Evolutionary conservation across 2,797 vertebrate species (phyloP).

Genomic region (Champsocephalus gunnari): DNA sequence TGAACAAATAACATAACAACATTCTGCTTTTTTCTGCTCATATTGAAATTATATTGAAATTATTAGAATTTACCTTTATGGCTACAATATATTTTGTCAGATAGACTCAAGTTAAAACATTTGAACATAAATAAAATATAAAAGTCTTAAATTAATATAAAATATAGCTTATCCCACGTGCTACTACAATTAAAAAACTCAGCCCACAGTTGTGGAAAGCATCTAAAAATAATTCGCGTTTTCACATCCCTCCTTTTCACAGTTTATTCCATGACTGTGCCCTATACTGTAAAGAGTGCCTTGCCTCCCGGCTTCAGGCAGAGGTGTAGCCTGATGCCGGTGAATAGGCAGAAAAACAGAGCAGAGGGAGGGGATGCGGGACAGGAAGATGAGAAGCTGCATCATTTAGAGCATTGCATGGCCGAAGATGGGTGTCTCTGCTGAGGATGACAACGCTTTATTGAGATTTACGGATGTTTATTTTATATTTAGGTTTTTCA

Average conservation of each 20-base stretch:
- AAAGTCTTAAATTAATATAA: neutral
- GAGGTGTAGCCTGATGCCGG: conserved; percentile 84
- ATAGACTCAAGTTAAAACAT: neutral
- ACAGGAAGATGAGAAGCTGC: conserved; percentile 37
- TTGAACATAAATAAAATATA: neutral
- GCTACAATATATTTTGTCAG: neutral
- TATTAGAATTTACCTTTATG: neutral
- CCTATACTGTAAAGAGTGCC: conserved; percentile 34
- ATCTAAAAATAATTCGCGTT: too few species aligned
- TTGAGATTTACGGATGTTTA: conserved; percentile 18
- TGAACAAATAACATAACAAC: neutral
- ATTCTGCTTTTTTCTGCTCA: neutral
- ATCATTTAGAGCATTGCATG: conserved; percentile 42
- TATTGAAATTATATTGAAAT: neutral
- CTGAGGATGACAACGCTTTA: conserved; percentile 28
- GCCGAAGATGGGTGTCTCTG: conserved; percentile 17
- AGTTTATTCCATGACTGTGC: too few species aligned
- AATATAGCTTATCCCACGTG: neutral
- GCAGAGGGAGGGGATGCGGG: conserved; percentile 63
- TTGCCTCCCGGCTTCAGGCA: conserved; percentile 67
- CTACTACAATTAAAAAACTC: neutral
- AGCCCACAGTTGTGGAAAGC: too few species aligned
- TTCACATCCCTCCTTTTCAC: too few species aligned
- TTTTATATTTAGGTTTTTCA: neutral
- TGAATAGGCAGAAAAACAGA: conserved; percentile 88